A percentile compares a stretch with the other conserved stretches of the same genome.
Conservation (phyloP, 2,797 vertebrate species). For the Malurus splendens region DNA sequence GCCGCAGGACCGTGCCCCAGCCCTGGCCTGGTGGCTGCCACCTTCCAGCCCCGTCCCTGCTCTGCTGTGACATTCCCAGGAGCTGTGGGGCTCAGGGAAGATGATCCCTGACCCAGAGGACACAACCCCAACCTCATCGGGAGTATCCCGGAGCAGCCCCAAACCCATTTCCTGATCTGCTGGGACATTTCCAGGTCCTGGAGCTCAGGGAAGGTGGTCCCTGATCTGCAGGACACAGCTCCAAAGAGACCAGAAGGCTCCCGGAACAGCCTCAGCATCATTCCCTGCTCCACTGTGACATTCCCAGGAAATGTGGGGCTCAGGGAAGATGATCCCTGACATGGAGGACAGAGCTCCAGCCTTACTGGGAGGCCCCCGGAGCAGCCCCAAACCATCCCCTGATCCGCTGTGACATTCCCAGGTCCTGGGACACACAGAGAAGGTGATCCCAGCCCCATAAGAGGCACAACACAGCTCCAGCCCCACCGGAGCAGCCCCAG, state of each 20-base stretch:
- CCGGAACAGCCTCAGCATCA: neutral
- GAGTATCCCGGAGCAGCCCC: neutral
- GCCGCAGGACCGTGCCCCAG: neutral
- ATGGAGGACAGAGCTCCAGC: neutral
- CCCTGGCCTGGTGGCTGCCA: neutral
- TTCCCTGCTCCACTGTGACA: rapidly evolving
- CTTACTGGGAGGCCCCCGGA: neutral
- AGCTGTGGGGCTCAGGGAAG: rapidly evolving
- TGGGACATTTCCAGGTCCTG: neutral
- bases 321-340: neutral
- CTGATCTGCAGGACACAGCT: neutral
- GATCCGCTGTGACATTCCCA: neutral
- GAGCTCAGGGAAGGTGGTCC: neutral
- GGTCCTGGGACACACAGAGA: rapidly evolving
- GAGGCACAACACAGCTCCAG: neutral
- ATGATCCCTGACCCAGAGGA: rapidly evolving
- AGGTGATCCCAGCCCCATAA: too few relatives aligned
- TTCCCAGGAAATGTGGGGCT: neutral
- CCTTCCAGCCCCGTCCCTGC: rapidly evolving
- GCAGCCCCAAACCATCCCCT: neutral
- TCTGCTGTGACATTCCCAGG: rapidly evolving
- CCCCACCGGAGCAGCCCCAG: neutral
- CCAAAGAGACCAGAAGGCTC: neutral
- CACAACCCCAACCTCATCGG: neutral
- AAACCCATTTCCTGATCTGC: neutral